These are phyloP conservation scores for Motacilla tschutschensis DNA, from an alignment of 2,113 vertebrate genomes.

Conservation along the genomic window DNA sequence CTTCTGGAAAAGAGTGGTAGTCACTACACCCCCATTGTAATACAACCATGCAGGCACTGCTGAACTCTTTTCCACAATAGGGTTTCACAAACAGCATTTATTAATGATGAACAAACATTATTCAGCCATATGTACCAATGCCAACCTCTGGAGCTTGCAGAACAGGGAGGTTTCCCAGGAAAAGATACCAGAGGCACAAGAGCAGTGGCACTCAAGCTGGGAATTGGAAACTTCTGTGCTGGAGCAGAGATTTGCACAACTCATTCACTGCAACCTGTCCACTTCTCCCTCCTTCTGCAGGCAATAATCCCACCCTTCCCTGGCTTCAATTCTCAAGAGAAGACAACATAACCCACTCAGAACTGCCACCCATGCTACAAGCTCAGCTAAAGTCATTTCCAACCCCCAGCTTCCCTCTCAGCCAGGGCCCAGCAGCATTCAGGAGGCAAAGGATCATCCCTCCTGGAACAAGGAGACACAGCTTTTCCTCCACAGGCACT, in stretches of 20 bases:
- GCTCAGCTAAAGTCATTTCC: not conserved
- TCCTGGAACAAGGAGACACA: not conserved
- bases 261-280: not conserved
- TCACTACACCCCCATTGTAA: not conserved
- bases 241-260: not conserved
- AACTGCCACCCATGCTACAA: not conserved
- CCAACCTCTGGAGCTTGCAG: not conserved
- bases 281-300: not conserved
- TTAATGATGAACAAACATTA: not conserved
- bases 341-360: not conserved
- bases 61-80: not conserved
- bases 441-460: not conserved
- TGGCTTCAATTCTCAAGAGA: not conserved
- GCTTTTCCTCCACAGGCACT: not conserved
- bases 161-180: not conserved
- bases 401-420: not conserved
- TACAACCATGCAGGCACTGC: not conserved
- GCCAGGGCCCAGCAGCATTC: fast-evolving
- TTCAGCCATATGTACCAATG: not conserved
- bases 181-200: fast-evolving
- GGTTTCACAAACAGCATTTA: not conserved
- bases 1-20: not conserved
- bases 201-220: not conserved
- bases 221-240: not conserved
- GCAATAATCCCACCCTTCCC: not conserved